phyloP scores from a whole-genome alignment of 1,140 invertebrate species.

The Drosophila burlai region DNA sequence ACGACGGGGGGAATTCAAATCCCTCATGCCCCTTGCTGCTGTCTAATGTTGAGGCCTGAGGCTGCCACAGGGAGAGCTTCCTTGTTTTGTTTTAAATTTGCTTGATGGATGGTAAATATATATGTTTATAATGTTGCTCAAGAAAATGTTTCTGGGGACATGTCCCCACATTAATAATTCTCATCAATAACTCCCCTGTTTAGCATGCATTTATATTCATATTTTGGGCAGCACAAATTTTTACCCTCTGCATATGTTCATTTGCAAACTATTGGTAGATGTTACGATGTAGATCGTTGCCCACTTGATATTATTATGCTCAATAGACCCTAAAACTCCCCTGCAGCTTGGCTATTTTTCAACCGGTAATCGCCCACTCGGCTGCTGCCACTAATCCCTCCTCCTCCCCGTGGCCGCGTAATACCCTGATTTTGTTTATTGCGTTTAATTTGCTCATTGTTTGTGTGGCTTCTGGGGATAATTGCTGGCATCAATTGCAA shows the following conservation, averaged over 20 bases:
- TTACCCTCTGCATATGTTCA: neutral
- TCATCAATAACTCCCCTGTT: neutral
- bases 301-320: neutral
- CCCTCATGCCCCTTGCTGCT: neutral
- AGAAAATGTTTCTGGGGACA: no score
- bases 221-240: neutral
- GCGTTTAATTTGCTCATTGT: constrained; percentile 81
- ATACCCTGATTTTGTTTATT: constrained; percentile 69
- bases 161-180: no score
- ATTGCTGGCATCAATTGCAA: constrained; percentile 77
- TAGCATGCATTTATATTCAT: neutral
- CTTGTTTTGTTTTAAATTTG: neutral
- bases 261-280: neutral
- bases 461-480: constrained; percentile 72
- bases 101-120: neutral
- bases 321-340: neutral
- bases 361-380: constrained; percentile 19
- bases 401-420: neutral
- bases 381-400: constrained; percentile 1
- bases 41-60: neutral
- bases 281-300: neutral
- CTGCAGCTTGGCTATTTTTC: constrained; percentile 20
- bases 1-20: neutral
- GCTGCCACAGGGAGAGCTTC: neutral
- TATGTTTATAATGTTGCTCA: no score